Conservation (phyloP, 2,113 vertebrate species). For the Cheilinus undulatus region DNA sequence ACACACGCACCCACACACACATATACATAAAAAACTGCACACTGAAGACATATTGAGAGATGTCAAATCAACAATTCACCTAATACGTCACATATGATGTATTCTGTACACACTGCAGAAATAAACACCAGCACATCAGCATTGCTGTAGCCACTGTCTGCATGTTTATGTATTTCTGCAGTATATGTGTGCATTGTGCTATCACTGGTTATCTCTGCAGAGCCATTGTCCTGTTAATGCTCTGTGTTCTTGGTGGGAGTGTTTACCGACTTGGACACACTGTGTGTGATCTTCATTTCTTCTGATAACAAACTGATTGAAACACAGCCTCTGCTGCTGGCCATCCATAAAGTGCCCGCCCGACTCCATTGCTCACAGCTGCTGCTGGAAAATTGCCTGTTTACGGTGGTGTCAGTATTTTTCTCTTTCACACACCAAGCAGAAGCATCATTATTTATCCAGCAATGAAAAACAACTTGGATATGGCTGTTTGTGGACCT, state of each 20-base stretch:
- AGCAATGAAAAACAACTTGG: constrained; percentile 4
- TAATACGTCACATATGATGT: constrained; percentile 36
- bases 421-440: constrained; percentile 31
- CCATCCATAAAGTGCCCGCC: constrained; percentile 25
- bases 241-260: constrained; percentile 26
- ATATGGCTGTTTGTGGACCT: neutral
- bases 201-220: constrained; percentile 19
- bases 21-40: neutral
- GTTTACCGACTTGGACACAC: constrained; percentile 41
- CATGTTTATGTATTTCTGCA: neutral
- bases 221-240: neutral
- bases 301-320: constrained; percentile 62
- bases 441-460: constrained; percentile 35
- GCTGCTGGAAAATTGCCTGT: constrained; percentile 41
- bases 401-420: constrained; percentile 31
- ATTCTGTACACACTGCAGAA: constrained; percentile 11
- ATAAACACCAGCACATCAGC: constrained; percentile 13
- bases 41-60: constrained; percentile 6
- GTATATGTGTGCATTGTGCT: constrained; percentile 17
- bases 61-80: constrained; percentile 53
- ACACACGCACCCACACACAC: constrained; percentile 2
- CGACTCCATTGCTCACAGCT: constrained; percentile 36
- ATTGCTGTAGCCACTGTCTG: neutral
- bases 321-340: constrained; percentile 24
- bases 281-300: constrained; percentile 52